Conservation (phyloP, 2,797 vertebrate species). For the Emys orbicularis region DNA sequence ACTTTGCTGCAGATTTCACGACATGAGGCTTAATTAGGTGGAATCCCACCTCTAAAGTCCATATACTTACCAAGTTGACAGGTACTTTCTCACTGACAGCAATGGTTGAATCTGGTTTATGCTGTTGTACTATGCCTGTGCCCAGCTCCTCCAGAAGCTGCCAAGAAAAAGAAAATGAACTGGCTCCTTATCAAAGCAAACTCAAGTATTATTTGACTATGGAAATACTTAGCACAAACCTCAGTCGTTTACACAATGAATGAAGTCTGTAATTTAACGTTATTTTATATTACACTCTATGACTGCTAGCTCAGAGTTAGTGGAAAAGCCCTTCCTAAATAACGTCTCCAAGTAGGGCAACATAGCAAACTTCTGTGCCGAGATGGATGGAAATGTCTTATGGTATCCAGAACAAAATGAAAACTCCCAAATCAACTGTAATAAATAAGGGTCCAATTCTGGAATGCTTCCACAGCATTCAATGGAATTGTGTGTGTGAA, state of each 20-base stretch:
- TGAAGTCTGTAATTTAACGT: not conserved
- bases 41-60: not conserved
- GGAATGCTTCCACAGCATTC: not conserved
- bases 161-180: constrained; percentile 34
- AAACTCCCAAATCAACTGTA: not conserved
- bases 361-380: not conserved
- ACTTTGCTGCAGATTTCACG: not conserved
- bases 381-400: not conserved
- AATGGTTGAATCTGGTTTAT: constrained; percentile 85
- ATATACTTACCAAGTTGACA: constrained; percentile 82
- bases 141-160: constrained; percentile 96
- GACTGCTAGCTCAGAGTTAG: not conserved
- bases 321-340: not conserved
- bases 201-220: not conserved
- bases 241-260: not conserved
- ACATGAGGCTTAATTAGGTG: not conserved
- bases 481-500: constrained; percentile 27
- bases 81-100: constrained; percentile 84
- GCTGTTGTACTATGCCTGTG: constrained; percentile 91
- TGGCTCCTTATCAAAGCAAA: not conserved
- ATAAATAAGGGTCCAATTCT: not conserved
- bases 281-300: not conserved
- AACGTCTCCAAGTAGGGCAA: not conserved
- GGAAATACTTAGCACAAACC: not conserved
- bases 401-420: not conserved